Percentiles rank a stretch among this genome's conserved stretches.
These are phyloP conservation scores for Gymnarchus niloticus DNA, from an alignment of 2,113 vertebrate genomes.

Conservation along the genomic window DNA sequence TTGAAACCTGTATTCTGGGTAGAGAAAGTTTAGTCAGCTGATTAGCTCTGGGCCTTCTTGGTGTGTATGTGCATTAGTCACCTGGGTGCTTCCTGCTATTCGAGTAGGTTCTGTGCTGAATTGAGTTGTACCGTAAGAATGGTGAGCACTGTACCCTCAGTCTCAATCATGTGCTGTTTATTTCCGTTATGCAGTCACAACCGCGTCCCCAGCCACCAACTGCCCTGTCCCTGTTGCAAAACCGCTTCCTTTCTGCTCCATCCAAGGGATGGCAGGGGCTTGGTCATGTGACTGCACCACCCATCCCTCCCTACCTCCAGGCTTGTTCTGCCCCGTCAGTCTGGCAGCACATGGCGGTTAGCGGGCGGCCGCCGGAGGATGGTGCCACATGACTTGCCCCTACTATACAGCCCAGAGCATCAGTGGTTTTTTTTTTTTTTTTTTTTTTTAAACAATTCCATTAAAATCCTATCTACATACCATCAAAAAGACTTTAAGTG, in stretches of 20 bases:
- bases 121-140: constrained; percentile 16
- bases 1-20: constrained; percentile 47
- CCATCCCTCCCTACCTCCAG: constrained; percentile 27
- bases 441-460: too few species aligned
- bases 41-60: constrained; percentile 37
- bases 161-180: constrained; percentile 54
- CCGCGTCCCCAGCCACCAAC: constrained; percentile 25
- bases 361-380: neutral
- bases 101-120: constrained; percentile 25
- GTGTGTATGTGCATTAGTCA: neutral
- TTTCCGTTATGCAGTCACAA: constrained; percentile 42
- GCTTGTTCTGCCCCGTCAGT: constrained; percentile 26
- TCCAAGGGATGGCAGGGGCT: constrained; percentile 27
- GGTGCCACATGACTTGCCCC: constrained; percentile 25
- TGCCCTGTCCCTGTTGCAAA: constrained; percentile 37
- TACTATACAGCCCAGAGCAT: constrained; percentile 19
- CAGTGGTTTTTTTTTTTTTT: too few species aligned
- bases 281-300: constrained; percentile 31
- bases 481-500: too few species aligned
- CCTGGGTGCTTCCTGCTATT: constrained; percentile 18
- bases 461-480: too few species aligned
- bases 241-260: constrained; percentile 40
- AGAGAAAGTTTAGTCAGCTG: constrained; percentile 62
- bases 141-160: constrained; percentile 21
- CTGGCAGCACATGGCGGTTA: neutral